A percentile compares a stretch with the other conserved stretches of the same genome.
These are phyloP conservation scores for Pungitius pungitius DNA, from an alignment of 2,113 vertebrate genomes.

Conservation along the genomic window DNA sequence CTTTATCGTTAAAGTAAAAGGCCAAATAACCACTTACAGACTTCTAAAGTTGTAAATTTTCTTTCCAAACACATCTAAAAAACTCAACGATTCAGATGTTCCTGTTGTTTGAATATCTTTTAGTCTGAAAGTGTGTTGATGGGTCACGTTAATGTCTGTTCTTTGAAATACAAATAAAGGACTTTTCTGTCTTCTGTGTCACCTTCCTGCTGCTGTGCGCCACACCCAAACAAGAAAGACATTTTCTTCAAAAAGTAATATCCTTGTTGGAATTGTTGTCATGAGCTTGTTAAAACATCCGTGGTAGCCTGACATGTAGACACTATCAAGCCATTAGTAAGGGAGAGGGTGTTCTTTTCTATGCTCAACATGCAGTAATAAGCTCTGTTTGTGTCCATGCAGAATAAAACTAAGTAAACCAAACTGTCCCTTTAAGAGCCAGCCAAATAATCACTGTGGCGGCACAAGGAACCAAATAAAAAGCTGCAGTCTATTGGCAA, in stretches of 20 bases:
- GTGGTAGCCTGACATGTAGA: background rate
- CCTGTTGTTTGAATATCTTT: background rate
- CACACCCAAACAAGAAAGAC: background rate
- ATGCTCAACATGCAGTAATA: background rate
- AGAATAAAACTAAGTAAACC: slow-evolving; percentile 15
- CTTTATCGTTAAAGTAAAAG: background rate
- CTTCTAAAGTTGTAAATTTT: no score
- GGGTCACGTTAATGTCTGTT: background rate
- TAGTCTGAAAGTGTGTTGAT: background rate
- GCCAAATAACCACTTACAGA: no score
- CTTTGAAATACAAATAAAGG: background rate
- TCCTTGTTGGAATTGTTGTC: background rate
- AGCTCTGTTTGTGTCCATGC: background rate
- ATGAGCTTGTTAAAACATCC: background rate
- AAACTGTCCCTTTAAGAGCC: slow-evolving; percentile 50
- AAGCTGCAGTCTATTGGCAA: background rate
- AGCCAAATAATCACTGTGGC: slow-evolving; percentile 4
- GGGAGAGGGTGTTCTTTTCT: background rate
- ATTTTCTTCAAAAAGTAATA: slow-evolving; percentile 1
- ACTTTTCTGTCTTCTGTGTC: background rate
- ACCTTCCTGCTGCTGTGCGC: background rate
- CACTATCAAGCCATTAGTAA: background rate
- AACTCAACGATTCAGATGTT: background rate
- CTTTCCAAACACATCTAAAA: background rate
- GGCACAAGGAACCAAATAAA: background rate